phyloP scores from a whole-genome alignment of 2,113 vertebrate species.

The Anser cygnoides region DNA sequence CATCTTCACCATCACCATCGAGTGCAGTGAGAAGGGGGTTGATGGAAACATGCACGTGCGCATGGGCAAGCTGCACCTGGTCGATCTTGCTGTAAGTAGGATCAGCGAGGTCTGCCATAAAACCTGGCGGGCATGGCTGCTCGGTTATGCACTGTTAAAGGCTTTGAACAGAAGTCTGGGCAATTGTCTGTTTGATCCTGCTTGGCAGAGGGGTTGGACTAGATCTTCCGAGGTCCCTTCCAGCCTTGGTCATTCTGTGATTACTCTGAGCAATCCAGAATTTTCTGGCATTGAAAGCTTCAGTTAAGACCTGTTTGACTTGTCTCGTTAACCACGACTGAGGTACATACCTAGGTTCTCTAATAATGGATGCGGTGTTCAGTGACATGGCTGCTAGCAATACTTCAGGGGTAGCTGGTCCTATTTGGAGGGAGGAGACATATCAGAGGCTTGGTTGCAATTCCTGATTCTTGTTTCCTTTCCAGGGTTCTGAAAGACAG shows the following conservation, averaged over 20 bases:
- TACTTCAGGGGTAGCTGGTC: neutral
- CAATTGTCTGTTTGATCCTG: neutral
- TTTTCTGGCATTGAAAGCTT: neutral
- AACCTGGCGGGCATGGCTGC: rapidly evolving
- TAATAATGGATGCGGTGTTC: neutral
- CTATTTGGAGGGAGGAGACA: neutral
- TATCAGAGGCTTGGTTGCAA: neutral
- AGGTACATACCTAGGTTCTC: neutral
- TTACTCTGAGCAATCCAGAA: neutral
- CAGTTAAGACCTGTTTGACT: neutral
- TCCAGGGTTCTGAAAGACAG: constrained; percentile 95
- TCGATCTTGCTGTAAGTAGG: constrained; percentile 92
- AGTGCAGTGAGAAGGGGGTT: constrained; percentile 95
- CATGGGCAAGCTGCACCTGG: constrained; percentile 97
- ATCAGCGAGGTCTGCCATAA: rapidly evolving
- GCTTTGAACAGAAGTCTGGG: too few species aligned
- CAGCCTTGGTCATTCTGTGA: too few species aligned
- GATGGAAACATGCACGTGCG: constrained; percentile 96
- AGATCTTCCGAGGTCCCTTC: too few species aligned
- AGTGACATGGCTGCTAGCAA: neutral
- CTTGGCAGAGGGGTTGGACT: too few species aligned
- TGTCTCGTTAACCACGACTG: neutral
- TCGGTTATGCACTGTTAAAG: rapidly evolving
- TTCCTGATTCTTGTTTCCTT: neutral
- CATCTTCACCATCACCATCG: constrained; percentile 98